These are phyloP conservation scores for Diadromus collaris DNA, from an alignment of 2,888 invertebrate genomes.

Conservation along the genomic window DNA sequence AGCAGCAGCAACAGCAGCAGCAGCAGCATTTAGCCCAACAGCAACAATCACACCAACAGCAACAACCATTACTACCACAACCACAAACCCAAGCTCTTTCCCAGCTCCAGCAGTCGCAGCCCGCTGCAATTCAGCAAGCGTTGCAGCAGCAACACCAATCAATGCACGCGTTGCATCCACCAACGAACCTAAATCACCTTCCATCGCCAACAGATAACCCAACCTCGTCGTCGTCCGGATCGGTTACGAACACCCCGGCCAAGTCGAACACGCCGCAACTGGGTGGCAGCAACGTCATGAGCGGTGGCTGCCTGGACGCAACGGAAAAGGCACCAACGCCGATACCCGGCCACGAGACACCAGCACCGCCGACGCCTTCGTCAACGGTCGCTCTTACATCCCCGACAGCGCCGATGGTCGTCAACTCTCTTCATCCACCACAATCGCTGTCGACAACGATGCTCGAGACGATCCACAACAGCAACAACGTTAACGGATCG, in stretches of 20 bases:
- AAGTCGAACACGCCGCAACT: constrained; percentile 75
- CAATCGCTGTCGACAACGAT: constrained; percentile 66
- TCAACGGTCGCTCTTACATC: constrained; percentile 77
- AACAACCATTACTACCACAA: constrained; percentile 68
- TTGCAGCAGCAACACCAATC: constrained; percentile 78
- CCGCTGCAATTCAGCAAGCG: constrained; percentile 65
- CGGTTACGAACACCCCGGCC: constrained; percentile 71
- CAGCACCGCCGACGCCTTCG: constrained; percentile 80
- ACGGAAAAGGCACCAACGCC: constrained; percentile 80
- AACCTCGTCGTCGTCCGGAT: constrained; percentile 70
- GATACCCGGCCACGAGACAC: constrained; percentile 81
- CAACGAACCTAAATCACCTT: constrained; percentile 81
- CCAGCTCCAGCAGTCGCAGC: constrained; percentile 79
- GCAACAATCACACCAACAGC: constrained; percentile 69
- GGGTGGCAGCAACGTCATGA: constrained; percentile 56
- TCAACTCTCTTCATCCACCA: constrained; percentile 69
- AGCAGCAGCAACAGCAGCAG: constrained; percentile 72
- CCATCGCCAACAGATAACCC: constrained; percentile 81
- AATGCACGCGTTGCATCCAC: constrained; percentile 73
- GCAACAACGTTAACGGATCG: constrained; percentile 60
- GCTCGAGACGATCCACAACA: constrained; percentile 59
- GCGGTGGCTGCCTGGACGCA: constrained; percentile 66
- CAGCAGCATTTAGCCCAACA: constrained; percentile 79
- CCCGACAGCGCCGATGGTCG: constrained; percentile 68
- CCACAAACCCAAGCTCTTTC: constrained; percentile 83